phyloP scores from a whole-genome alignment of 1,140 invertebrate genomes.

The Melanaphis sacchari region DNA sequence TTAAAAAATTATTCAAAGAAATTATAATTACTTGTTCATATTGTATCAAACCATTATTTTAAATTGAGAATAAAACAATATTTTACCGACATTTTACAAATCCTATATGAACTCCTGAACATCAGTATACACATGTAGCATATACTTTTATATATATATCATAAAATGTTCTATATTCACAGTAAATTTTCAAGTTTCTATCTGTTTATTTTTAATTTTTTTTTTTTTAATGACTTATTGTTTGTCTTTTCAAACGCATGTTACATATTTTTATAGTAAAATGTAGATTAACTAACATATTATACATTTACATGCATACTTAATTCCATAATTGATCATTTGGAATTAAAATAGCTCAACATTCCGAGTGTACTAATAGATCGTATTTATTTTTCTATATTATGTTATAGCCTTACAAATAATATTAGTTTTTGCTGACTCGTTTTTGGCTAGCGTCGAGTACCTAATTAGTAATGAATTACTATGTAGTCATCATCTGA shows the following conservation, averaged over 20 bases:
- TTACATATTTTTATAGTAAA: not conserved
- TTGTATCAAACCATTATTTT: not conserved
- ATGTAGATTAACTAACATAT: not conserved
- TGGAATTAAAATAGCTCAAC: not conserved
- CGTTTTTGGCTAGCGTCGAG: not conserved
- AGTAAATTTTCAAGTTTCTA: not conserved
- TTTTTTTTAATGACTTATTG: not conserved
- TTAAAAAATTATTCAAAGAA: not conserved
- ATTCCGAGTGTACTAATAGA: not conserved
- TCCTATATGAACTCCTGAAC: not conserved
- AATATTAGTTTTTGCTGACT: not conserved
- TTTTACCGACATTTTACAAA: not conserved
- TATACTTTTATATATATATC: too few relatives aligned
- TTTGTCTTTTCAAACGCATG: not conserved
- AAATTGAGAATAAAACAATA: not conserved
- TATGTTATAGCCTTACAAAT: not conserved
- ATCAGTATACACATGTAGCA: not conserved
- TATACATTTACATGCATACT: not conserved
- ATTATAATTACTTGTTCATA: not conserved
- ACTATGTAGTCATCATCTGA: not conserved
- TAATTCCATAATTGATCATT: not conserved
- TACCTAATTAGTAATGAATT: not conserved
- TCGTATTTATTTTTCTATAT: not conserved
- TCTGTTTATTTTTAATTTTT: not conserved
- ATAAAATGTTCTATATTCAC: not conserved